Percentiles rank a stretch among this genome's conserved stretches.
phyloP scores from a whole-genome alignment of 64 coral and sea anemone genomes.

The Montipora sp. region DNA sequence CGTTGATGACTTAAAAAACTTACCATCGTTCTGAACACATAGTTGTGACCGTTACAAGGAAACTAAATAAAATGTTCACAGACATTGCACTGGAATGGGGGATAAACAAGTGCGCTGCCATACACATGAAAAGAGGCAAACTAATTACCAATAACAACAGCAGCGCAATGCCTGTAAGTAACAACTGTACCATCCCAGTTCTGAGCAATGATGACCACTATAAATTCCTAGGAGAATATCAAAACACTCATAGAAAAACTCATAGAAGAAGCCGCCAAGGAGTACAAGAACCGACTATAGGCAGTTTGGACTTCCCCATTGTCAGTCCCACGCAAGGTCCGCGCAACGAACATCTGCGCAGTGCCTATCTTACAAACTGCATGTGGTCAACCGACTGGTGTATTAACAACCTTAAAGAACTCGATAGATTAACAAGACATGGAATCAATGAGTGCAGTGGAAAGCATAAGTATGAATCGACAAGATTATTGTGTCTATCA shows the following conservation, averaged over 20 bases:
- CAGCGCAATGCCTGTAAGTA: not conserved
- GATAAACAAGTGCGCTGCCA: no score
- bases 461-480: no score
- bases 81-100: no score
- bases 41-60: no score
- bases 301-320: not conserved
- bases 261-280: not conserved
- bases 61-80: no score
- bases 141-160: not conserved
- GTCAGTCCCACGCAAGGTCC: no score
- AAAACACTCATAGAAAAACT: not conserved
- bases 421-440: conserved; percentile 4
- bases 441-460: not conserved
- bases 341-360: not conserved
- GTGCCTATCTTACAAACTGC: conserved; percentile 17
- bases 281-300: conserved; percentile 7
- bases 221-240: not conserved
- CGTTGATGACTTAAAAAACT: no score
- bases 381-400: conserved; percentile 23
- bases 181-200: not conserved
- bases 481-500: no score
- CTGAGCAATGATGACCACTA: not conserved
- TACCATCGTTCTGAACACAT: no score
- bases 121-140: no score
- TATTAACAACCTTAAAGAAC: conserved; percentile 10